Base-by-base conservation (phyloP, 53 echinoderm and acorn worm species). In the Stichopus horrens region DNA sequence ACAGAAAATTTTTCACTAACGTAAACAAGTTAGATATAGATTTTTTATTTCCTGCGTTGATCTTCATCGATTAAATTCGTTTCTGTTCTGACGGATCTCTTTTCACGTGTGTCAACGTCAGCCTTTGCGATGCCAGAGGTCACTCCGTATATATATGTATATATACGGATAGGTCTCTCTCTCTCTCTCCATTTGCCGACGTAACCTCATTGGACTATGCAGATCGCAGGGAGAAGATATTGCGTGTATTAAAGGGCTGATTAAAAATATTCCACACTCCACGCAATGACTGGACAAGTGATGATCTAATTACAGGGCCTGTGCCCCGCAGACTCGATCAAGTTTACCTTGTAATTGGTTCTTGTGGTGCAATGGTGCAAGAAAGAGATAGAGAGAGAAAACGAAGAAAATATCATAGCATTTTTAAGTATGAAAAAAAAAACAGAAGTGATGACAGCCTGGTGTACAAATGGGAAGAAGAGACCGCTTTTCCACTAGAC, bases 221-320 rank as follows among this genome's bases (percentile, higher is more conserved):
- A 37, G 37, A 37, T 37, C 37, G 37, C 37, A 37, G 37, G 37
- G 37, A 37, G 37, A 37, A 74, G 23, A 51, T 37, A 16, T 77
- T 77, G 21, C 54, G 77, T 53, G 54, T 74, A 51, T 53, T 52
- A 52, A 77, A 16, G 9, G 16, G 52, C 77, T 77, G 52, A 77
- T 77, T 77, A 53, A 16, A 37, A 77, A 77, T 77, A 77, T 77
- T 77, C 77, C 52, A 51, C 21, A 51, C 54, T 77, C 52, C 16
- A 37, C 37, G 37, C 77, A 53, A 14, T 77, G 77, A 77, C 21
- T 52, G 77, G 77, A 37, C 52, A 77, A 77, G 77, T 51, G 16
- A 21, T 77, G 77, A 77, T 77, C 77, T 77, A 77, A 77, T 77
- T 77, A 77, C 52, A 23, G 23, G 52, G 77, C 77, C 16, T 77